These are phyloP conservation scores for Phrynocephalus guinanensis DNA, from an alignment of 2,797 vertebrate genomes.

Conservation along the genomic window DNA sequence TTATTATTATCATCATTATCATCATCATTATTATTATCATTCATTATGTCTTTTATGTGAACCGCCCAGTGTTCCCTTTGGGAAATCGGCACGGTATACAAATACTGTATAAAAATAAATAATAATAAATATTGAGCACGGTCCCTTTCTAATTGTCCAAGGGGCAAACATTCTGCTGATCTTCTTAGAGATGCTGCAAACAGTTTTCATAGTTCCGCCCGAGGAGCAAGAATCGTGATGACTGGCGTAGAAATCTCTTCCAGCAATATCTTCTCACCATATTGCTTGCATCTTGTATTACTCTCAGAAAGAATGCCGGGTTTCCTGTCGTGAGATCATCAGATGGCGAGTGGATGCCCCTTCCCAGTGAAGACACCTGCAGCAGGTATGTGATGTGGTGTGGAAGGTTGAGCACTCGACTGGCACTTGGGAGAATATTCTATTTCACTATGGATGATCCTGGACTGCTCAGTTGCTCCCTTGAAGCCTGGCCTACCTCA, in stretches of 20 bases:
- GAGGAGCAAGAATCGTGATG: conserved; percentile 43
- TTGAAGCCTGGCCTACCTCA: neutral
- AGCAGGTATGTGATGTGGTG: neutral
- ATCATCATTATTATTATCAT: no score
- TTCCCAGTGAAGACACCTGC: neutral
- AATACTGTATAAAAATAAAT: no score
- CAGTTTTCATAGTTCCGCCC: conserved; percentile 60
- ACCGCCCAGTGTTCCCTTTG: no score
- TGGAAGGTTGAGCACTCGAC: neutral
- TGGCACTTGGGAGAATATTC: neutral
- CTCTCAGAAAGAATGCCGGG: neutral
- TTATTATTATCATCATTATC: no score
- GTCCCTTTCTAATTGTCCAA: conserved; percentile 32
- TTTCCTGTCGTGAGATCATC: neutral
- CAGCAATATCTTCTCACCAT: neutral
- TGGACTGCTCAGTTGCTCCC: neutral
- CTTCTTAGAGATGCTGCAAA: conserved; percentile 62
- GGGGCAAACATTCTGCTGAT: conserved; percentile 68
- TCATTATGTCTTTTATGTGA: no score
- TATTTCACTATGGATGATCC: neutral
- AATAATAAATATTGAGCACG: conserved; percentile 6
- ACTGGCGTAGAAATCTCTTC: conserved; percentile 15
- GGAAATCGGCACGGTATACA: no score
- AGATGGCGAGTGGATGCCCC: neutral
- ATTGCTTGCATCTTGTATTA: neutral